Conservation (phyloP, 1,140 invertebrate species). For the Telenomus remus region DNA sequence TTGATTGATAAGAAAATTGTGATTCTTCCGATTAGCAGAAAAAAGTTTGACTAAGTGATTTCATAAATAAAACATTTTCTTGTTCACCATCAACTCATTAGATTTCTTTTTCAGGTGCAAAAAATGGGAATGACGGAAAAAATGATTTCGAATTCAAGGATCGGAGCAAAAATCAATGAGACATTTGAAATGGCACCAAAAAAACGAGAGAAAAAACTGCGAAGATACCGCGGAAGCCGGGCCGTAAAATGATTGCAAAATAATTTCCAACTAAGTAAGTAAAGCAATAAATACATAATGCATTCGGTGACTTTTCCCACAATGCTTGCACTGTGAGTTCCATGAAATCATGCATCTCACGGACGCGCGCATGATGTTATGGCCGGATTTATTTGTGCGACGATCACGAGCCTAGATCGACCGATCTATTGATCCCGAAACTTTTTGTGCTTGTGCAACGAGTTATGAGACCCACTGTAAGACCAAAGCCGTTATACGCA, state of each 20-base stretch:
- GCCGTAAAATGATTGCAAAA: conserved; percentile 69
- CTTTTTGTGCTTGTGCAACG: conserved; percentile 46
- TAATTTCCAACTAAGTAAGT: conserved; percentile 73
- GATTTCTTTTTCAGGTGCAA: conserved; percentile 21
- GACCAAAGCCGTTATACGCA: conserved; percentile 43
- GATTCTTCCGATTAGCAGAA: too few species aligned
- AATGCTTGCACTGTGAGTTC: conserved; percentile 64
- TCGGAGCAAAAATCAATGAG: not conserved
- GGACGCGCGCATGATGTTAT: conserved; percentile 57
- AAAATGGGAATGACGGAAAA: too few species aligned
- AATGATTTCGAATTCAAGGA: not conserved
- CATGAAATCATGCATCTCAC: conserved; percentile 73
- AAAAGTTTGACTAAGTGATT: too few species aligned
- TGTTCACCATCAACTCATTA: conserved; percentile 3
- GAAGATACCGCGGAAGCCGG: conserved; percentile 49
- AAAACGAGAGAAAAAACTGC: conserved; percentile 55
- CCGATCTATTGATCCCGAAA: conserved; percentile 53
- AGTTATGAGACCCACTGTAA: conserved; percentile 45
- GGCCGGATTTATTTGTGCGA: conserved; percentile 68
- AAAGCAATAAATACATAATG: conserved; percentile 75
- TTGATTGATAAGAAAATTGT: not conserved
- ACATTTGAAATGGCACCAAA: not conserved
- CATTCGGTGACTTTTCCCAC: conserved; percentile 72
- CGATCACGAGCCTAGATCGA: conserved; percentile 43
- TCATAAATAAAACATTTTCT: too few species aligned